Evolutionary conservation across 2,113 vertebrate genomes (phyloP).

Genomic region (Pyxicephalus adspersus): DNA sequence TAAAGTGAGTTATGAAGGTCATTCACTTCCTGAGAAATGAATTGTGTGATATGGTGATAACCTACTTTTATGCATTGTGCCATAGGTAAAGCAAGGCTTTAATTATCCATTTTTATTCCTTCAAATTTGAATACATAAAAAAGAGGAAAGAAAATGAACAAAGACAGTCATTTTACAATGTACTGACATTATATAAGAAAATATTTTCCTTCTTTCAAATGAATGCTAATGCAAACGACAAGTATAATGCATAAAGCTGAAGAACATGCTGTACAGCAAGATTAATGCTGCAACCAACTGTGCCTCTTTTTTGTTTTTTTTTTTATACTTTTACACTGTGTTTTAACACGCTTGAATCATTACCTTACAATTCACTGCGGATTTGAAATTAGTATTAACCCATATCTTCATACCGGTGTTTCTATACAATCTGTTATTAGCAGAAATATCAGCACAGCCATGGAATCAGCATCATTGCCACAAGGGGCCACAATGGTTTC

Average conservation of each 20-base stretch:
- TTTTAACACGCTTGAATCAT: too few species aligned
- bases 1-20: slow-evolving; percentile 76
- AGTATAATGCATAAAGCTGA: background rate
- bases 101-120: slow-evolving; percentile 61
- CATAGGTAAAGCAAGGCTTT: slow-evolving; percentile 71
- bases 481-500: too few species aligned
- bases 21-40: slow-evolving; percentile 73
- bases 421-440: too few species aligned
- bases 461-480: too few species aligned
- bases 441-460: too few species aligned
- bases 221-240: slow-evolving; percentile 7
- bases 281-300: too few species aligned
- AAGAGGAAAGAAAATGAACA: background rate
- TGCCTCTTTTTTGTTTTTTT: too few species aligned
- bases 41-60: slow-evolving; percentile 67
- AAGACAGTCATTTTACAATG: slow-evolving; percentile 10
- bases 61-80: slow-evolving; percentile 68
- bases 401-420: too few species aligned
- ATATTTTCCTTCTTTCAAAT: background rate
- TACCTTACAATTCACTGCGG: too few species aligned
- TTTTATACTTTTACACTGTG: too few species aligned
- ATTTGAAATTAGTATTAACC: too few species aligned
- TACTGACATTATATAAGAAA: slow-evolving; percentile 9
- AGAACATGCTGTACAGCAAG: background rate
- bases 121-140: slow-evolving; percentile 38